A percentile compares a stretch with the other conserved stretches of the same genome.
Conservation (phyloP, 2,113 vertebrate genomes). For the Galbula dea region DNA sequence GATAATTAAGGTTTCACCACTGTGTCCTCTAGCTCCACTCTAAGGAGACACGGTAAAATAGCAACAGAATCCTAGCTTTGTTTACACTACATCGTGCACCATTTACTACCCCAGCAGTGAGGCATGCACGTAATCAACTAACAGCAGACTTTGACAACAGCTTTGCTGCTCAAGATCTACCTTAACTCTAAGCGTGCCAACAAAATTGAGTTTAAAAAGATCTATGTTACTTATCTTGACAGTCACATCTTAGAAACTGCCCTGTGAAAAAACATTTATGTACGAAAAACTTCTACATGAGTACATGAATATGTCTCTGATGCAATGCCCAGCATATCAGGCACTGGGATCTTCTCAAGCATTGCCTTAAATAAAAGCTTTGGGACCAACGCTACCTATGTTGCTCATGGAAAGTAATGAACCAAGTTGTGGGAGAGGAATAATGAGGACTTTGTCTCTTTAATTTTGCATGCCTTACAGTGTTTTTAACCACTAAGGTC, state of each 20-base stretch:
- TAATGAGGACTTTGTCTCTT: conserved; percentile 47
- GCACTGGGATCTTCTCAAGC: not conserved
- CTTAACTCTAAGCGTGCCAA: not conserved
- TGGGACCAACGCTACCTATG: not conserved
- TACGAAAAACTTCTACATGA: not conserved
- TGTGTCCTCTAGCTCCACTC: not conserved
- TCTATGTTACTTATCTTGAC: not conserved
- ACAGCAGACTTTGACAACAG: not conserved
- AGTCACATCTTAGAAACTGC: not conserved
- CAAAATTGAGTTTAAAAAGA: not conserved
- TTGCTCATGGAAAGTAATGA: not conserved
- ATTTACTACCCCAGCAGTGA: not conserved
- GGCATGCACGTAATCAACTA: not conserved
- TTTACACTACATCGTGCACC: not conserved
- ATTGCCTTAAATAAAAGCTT: not conserved
- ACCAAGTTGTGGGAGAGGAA: not conserved
- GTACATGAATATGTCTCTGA: not conserved
- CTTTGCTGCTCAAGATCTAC: not conserved
- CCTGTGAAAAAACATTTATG: not conserved
- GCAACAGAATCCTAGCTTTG: not conserved
- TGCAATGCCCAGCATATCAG: not conserved
- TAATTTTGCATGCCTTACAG: conserved; percentile 72
- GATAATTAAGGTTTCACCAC: not conserved
- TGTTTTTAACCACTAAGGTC: conserved; percentile 77
- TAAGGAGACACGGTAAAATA: not conserved